Conservation (phyloP, 2,888 invertebrate species). For the Timandra comae region DNA sequence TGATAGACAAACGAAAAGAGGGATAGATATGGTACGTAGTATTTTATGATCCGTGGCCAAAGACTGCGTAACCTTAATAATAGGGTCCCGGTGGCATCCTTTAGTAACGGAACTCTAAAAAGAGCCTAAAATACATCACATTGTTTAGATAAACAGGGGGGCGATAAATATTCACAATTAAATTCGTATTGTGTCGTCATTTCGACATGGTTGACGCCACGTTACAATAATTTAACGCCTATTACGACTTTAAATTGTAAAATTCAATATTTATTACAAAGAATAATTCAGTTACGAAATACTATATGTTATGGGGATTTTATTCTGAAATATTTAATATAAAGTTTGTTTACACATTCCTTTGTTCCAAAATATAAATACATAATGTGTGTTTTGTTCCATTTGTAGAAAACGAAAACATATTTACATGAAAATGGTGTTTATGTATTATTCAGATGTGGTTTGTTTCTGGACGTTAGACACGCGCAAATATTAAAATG, state of each 20-base stretch:
- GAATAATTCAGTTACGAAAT: conserved; percentile 10
- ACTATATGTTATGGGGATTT: no score
- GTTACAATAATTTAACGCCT: conserved; percentile 35
- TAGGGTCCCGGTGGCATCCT: no score
- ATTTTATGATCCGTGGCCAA: no score
- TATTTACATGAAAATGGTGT: no score
- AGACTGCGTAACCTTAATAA: no score
- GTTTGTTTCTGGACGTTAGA: no score
- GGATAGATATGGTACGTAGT: no score
- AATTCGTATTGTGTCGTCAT: conserved; percentile 36
- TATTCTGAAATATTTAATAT: background rate
- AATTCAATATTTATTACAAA: conserved; percentile 44
- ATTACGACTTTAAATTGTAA: conserved; percentile 37
- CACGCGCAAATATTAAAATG: conserved; percentile 12
- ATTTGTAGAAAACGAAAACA: no score
- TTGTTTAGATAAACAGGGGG: conserved; percentile 16
- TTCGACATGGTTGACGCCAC: conserved; percentile 37
- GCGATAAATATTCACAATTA: conserved; percentile 40
- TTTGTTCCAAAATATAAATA: conserved; percentile 2
- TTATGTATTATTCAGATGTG: no score
- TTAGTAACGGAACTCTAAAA: no score
- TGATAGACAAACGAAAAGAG: no score
- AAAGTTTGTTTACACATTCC: conserved; percentile 3
- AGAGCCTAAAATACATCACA: conserved; percentile 11
- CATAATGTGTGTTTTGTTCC: no score